Conservation (phyloP, 1,140 invertebrate genomes). For the Drosophila baimaii region DNA sequence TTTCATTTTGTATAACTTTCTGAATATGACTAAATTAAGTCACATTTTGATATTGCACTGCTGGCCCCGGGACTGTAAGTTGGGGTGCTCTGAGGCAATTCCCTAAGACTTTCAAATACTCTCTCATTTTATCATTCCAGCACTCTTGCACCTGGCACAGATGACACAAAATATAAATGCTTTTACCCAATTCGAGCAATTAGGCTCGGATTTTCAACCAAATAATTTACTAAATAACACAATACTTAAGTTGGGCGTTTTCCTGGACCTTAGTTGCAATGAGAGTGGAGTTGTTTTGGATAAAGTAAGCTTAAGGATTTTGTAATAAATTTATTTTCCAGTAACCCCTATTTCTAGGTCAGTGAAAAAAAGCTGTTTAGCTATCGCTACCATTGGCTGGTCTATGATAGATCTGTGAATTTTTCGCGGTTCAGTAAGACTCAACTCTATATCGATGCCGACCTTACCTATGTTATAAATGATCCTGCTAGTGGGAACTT, state of each 20-base stretch:
- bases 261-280: slow-evolving; percentile 68
- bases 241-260: slow-evolving; percentile 56
- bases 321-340: background rate
- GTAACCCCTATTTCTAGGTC: slow-evolving; percentile 26
- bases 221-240: slow-evolving; percentile 29
- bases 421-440: slow-evolving; percentile 32
- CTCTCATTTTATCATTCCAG: slow-evolving; percentile 15
- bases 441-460: slow-evolving; percentile 53
- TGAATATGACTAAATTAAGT: slow-evolving; percentile 62
- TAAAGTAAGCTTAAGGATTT: slow-evolving; percentile 24
- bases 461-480: slow-evolving; percentile 55
- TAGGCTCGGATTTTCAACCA: slow-evolving; percentile 17
- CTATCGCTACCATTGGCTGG: slow-evolving; percentile 66
- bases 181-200: slow-evolving; percentile 48
- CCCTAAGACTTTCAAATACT: background rate
- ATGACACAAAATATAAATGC: slow-evolving; percentile 21
- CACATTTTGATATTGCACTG: slow-evolving; percentile 63
- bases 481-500: slow-evolving; percentile 1
- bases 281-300: slow-evolving; percentile 44
- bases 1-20: slow-evolving; percentile 64
- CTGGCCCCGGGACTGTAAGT: slow-evolving; percentile 56
- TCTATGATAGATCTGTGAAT: slow-evolving; percentile 50
- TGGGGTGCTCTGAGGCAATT: background rate
- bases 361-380: slow-evolving; percentile 32
- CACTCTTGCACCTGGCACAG: slow-evolving; percentile 45